Base-by-base conservation (phyloP, 2,888 invertebrate species). In the Phragmatobia fuliginosa region DNA sequence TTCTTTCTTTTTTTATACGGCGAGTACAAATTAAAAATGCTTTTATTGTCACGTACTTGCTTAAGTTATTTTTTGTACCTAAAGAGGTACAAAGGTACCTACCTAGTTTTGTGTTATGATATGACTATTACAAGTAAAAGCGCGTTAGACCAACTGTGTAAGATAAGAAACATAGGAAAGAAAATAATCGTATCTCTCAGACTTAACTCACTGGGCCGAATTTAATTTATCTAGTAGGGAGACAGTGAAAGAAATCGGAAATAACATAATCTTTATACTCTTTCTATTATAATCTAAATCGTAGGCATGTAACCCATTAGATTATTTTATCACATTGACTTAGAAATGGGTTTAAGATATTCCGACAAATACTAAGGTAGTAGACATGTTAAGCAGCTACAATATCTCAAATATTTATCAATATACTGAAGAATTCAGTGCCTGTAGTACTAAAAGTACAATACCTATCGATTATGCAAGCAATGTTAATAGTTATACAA, bases 211-310 rank as follows among this genome's bases (percentile, higher is more conserved):
- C 14, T 74, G 74, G 70, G 11, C 62, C 21, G 76, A 68, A 68
- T n/a, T 41, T 68, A 79, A 79, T 72, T 65, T 78, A 72, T 73
- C 59, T 64, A 69, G 38, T 62, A 71, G 67, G 69, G 56, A 77
- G 61, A 67, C 67, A 16, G 62, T 71, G 64, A 66, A 69, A 52
- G 45, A 67, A 67, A 61, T 38, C 60, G n/a, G 16, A 76, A 71
- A 59, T 62, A 41, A 66, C 69, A 64, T 75, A 62, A 56, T 61
- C 49, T 60, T n/a, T 59, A 21, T 52, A n/a, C 41, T 38, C 11
- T 14, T 38, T 33, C 52, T 36, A 4, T 21, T 66, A 31, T n/a
- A 49, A 66, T 68, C 45, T 31, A 64, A 59, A 59, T 31, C 28
- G 45, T 68, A 33, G 14, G 31, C 5, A 25, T 56, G 36, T 28